Base-by-base conservation (phyloP, 2,113 vertebrate species). In the Melierax canorus region DNA sequence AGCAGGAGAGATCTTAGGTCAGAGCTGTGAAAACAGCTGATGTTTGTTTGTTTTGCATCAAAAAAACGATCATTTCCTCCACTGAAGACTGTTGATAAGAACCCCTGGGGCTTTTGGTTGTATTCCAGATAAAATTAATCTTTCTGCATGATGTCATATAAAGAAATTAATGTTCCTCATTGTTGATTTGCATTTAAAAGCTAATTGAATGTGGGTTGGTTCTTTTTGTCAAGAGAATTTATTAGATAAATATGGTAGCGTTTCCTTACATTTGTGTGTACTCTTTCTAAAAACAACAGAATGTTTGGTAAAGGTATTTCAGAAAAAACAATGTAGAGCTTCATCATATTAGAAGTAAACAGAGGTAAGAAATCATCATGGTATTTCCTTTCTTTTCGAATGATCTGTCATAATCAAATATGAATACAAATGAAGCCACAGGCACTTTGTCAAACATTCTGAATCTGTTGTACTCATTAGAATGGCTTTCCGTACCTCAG, bases 21-120 rank as follows among this genome's bases (percentile, higher is more conserved):
- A 98, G 95, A 84, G 51, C 84, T 98, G 73, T 90, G 85, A 97
- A 98, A 98, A 97, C 73, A 97, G 87, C 21, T 74, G 56, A 50
- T 95, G 63, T 96, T 97, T 97, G 76, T 94, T 98, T 98, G 92
- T 87, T 97, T 97, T 97, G 29, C 66, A 89, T 82, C 11, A 76
- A 97, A 97, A 97, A 77, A 76, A 46, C 41, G 43, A 55, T 86
- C 17, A 90, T 93, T 98, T 98, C 96, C 96, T 97, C 84, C 27
- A 63, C 95, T 96, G 91, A 97, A 95, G 83, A 71, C 50, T 48
- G 58, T 88, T 93, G 96, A 97, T 97, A 97, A 98, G 90, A 62
- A 90, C 14, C 41, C 34, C 62, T 89, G 71, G 26, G 63, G n/a
- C 46, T 92, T 81, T 92, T 66, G 36, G 29, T 46, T 86, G 38